Evolutionary conservation across 2,113 vertebrate species (phyloP), one percentile per base, ranked within the genome.

Genomic region (Malaclemys terrapin): DNA sequence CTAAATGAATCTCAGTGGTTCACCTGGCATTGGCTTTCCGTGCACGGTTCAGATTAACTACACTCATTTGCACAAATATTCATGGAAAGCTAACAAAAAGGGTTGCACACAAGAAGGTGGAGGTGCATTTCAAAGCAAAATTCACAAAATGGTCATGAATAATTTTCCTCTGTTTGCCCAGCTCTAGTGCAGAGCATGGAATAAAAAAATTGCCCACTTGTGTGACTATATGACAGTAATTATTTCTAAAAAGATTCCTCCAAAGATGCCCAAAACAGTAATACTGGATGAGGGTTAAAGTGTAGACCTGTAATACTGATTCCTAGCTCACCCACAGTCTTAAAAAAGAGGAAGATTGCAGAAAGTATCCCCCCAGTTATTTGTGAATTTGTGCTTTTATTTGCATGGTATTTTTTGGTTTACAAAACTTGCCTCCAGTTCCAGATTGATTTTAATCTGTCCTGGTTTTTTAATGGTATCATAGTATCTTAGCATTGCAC

Each of bases 191-290:
- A 0, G 0, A 53, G 45, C 47, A 42, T 56, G 78, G 80, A 89
- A 82, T 0, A 91, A 57, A 93, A 91, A 93, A 92, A 11, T 49
- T 92, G 80, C n/a, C 10, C 75, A 11, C 35, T 12, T 84, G 56
- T 94, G 84, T 94, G 92, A 62, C 6, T 0, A 86, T 62, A 72
- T 14, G 31, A 82, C n/a, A 57, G 50, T 24, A 91, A 29, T 95
- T 96, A 92, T 93, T 94, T 92, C 84, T 96, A 93, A 94, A 87
- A 87, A 47, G 20, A 42, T 50, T 89, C 57, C 91, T 88, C 57
- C 89, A 88, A 85, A 95, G 95, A 92, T 29, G 57, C 47, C 62
- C 0, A 0, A 56, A 0, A 0, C 79, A 35, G 49, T 93, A 87
- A 57, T 0, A 1, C 24, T 96, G 52, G 89, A 29, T 95, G 72